Conservation (phyloP, 2,888 invertebrate species). For the Parnassius glacialis region DNA sequence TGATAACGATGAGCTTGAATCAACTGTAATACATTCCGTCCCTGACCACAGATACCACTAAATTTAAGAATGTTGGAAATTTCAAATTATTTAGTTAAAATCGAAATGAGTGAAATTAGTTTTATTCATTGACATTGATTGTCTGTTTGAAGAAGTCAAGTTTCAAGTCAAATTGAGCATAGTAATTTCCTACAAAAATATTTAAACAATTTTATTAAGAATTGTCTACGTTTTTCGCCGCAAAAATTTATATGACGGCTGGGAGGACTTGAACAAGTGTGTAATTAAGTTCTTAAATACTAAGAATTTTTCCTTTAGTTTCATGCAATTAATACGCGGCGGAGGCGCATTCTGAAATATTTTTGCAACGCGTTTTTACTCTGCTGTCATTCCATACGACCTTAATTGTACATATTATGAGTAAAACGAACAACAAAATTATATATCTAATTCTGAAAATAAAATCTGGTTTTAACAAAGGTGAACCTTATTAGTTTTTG, state of each 20-base stretch:
- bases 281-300: constrained; percentile 42
- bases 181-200: background rate
- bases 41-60: too few species aligned
- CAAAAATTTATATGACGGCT: constrained; percentile 19
- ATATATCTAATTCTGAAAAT: too few species aligned
- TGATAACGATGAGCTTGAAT: too few species aligned
- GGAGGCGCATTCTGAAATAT: constrained; percentile 40
- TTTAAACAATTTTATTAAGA: constrained; percentile 18
- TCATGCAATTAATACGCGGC: constrained; percentile 32
- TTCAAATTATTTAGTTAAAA: too few species aligned
- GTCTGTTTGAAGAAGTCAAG: too few species aligned
- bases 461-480: too few species aligned
- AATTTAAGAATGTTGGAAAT: too few species aligned
- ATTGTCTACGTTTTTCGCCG: constrained; percentile 21
- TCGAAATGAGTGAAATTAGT: too few species aligned
- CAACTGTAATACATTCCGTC: too few species aligned
- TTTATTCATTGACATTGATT: too few species aligned
- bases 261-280: constrained; percentile 14
- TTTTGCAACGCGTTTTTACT: constrained; percentile 37
- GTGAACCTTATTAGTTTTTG: too few species aligned
- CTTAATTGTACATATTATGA: constrained; percentile 19
- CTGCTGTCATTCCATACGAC: constrained; percentile 9
- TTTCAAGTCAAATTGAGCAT: too few species aligned
- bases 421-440: constrained; percentile 9
- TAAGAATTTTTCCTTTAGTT: constrained; percentile 37